Percentiles rank a stretch among this genome's conserved stretches.
Conservation (phyloP, 1,140 invertebrate genomes). For the Bombus huntii region DNA sequence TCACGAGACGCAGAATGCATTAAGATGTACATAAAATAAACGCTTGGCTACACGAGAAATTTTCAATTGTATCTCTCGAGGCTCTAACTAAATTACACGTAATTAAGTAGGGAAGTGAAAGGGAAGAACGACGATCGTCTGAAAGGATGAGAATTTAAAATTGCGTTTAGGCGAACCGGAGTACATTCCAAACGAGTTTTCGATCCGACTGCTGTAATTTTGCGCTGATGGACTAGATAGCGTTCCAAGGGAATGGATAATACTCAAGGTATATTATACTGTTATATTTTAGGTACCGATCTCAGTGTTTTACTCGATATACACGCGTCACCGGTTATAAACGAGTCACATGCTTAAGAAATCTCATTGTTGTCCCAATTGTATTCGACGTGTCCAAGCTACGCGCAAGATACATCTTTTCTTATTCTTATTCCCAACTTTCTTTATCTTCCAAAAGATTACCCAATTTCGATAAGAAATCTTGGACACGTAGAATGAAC, state of each 20-base stretch:
- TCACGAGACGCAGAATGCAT: background rate
- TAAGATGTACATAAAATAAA: conserved; percentile 26
- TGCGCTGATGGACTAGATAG: conserved; percentile 46
- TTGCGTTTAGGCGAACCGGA: conserved; percentile 21
- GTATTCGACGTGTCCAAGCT: conserved; percentile 39
- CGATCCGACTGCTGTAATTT: conserved; percentile 23
- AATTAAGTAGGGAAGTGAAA: conserved; percentile 27
- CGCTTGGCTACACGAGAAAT: conserved; percentile 20
- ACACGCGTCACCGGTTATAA: conserved; percentile 14
- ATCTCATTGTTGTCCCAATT: conserved; percentile 54
- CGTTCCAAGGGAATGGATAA: conserved; percentile 67
- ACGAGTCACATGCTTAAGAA: conserved; percentile 42
- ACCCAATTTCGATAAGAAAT: too few species aligned
- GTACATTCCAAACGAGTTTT: conserved; percentile 49
- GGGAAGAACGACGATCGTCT: background rate
- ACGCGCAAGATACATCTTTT: too few species aligned
- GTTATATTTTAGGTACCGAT: conserved; percentile 78
- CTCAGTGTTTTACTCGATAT: conserved; percentile 71
- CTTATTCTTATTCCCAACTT: background rate
- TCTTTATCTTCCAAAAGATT: background rate
- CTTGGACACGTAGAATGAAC: conserved; percentile 44
- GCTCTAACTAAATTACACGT: conserved; percentile 30
- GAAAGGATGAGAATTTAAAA: background rate
- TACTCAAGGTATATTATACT: conserved; percentile 72
- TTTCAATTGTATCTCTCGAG: conserved; percentile 24